Conservation (phyloP, 2,113 vertebrate species). For the Thermophis baileyi region DNA sequence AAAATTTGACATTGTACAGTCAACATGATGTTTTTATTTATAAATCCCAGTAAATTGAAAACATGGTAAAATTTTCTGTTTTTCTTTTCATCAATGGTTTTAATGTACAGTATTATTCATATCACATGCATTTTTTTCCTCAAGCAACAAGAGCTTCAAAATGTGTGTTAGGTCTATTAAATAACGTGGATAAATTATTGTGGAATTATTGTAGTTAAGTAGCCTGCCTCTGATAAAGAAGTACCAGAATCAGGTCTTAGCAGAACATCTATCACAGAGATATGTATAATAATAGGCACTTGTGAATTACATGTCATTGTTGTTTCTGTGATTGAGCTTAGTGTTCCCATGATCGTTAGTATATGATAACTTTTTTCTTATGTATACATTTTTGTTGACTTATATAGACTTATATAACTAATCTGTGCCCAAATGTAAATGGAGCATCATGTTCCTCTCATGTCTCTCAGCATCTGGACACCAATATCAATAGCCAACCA, state of each 20-base stretch:
- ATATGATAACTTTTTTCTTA: not conserved
- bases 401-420: not conserved
- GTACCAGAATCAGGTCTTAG: not conserved
- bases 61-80: not conserved
- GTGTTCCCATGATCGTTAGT: not conserved
- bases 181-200: not conserved
- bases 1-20: not conserved
- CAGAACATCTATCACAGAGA: not conserved
- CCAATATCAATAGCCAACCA: not conserved
- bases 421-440: not conserved
- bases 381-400: not conserved
- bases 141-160: not conserved
- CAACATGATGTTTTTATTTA: not conserved
- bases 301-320: not conserved
- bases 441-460: not conserved
- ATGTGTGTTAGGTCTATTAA: not conserved
- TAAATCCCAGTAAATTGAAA: not conserved
- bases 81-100: not conserved
- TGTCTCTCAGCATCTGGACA: not conserved
- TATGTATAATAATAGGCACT: not conserved
- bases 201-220: not conserved
- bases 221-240: not conserved
- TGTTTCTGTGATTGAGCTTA: not conserved
- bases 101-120: not conserved
- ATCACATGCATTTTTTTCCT: not conserved